These are phyloP conservation scores for Cnemophilus loriae DNA, from an alignment of 2,113 vertebrate genomes.

Conservation along the genomic window DNA sequence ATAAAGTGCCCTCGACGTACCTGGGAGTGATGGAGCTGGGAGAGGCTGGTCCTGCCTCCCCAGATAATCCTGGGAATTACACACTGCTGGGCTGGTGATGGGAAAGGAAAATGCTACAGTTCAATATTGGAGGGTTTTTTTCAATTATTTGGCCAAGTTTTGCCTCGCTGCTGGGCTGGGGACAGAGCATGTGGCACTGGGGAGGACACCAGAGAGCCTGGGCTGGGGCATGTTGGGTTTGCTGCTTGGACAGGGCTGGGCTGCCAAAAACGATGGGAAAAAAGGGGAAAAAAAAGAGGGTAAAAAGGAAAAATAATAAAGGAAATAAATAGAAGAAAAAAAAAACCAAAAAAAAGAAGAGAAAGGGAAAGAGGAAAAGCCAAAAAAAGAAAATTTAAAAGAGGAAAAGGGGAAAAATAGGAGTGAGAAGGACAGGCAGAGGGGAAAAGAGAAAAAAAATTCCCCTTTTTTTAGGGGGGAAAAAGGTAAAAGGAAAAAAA, in stretches of 20 bases:
- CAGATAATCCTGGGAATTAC: neutral
- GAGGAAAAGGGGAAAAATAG: neutral
- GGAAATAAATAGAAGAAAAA: neutral
- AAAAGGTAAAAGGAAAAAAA: accelerated
- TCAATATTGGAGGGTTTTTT: neutral
- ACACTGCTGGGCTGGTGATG: accelerated
- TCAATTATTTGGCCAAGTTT: neutral
- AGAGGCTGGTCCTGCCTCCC: neutral
- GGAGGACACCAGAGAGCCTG: neutral
- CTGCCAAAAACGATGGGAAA: neutral
- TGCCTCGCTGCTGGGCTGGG: neutral
- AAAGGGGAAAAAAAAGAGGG: accelerated
- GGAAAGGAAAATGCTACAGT: accelerated
- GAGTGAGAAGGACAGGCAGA: neutral
- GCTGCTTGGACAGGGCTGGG: neutral
- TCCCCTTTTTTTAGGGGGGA: accelerated
- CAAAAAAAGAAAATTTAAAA: neutral
- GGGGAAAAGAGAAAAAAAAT: accelerated
- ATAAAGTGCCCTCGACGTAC: conserved; percentile 56
- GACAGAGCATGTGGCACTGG: accelerated
- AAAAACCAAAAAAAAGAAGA: accelerated
- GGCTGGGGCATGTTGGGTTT: neutral
- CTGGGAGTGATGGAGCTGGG: conserved; percentile 53
- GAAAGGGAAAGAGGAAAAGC: neutral
- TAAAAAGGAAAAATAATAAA: neutral